Percentiles rank a stretch among this genome's conserved stretches.
Conservation (phyloP, 2,113 vertebrate species). For the Sylvia atricapilla region DNA sequence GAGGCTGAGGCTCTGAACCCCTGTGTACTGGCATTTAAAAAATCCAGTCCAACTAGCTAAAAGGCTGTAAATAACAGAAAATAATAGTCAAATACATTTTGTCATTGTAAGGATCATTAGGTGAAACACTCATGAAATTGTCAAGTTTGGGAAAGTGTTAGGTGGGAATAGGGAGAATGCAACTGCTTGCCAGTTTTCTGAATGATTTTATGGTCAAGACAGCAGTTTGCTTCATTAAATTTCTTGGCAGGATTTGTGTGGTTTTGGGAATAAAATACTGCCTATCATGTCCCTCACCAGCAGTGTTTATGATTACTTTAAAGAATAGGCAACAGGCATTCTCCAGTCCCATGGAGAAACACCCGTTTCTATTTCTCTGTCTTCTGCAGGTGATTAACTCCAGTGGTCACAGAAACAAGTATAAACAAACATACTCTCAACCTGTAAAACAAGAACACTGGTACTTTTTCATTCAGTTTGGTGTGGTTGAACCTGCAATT, state of each 20-base stretch:
- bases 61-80: not conserved
- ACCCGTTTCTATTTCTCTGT: not conserved
- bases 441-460: not conserved
- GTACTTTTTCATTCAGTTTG: slow-evolving; percentile 15
- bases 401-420: slow-evolving; percentile 4
- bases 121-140: not conserved
- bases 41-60: not conserved
- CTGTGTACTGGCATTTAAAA: not conserved
- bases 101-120: not conserved
- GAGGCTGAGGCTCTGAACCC: not conserved
- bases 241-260: not conserved
- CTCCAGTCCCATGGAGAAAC: not conserved
- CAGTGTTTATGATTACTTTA: not conserved
- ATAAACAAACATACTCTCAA: slow-evolving; percentile 22
- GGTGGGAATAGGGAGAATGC: not conserved
- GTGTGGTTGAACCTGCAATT: slow-evolving; percentile 29
- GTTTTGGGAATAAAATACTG: not conserved
- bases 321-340: not conserved
- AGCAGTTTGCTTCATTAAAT: not conserved
- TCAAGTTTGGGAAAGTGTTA: not conserved
- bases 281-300: not conserved
- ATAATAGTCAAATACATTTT: not conserved
- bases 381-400: slow-evolving; percentile 32
- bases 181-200: not conserved
- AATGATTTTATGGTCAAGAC: not conserved